Base-by-base conservation (phyloP, 2,797 vertebrate species). In the Ceyx erithaca region DNA sequence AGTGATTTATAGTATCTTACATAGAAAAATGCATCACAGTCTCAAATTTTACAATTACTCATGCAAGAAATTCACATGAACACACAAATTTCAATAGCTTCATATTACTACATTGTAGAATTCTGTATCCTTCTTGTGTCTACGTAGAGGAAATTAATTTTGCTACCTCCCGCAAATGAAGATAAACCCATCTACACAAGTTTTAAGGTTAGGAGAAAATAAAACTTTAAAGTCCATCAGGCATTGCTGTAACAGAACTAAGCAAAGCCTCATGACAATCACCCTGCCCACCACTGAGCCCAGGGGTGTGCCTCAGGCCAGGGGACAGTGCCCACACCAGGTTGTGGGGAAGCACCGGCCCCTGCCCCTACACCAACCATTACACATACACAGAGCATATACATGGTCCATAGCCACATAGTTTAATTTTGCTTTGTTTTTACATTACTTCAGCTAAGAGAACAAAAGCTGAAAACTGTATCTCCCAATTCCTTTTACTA, bases 271-370 rank as follows among this genome's bases (percentile, higher is more conserved):
- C 6, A 9, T 1, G 4, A 33, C 4, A 21, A 49, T 33, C 8
- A 14, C 8, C 6, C 2, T 41, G 12, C 23, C 23, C 33, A 31
- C 15, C 0, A 3, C 23, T 10, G 31, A 25, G 12, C 28, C 45
- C 13, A 0, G 1, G 0, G 3, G 22, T 5, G 6, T 30, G 20
- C 7, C 2, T 10, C 31, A 2, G 31, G 30, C 30, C 22, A 5
- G 1, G 2, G 80, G 28, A 46, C 28, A 7, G 33, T 5, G 43
- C 28, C 33, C 23, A 5, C 4, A 6, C 4, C 33, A 31, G 46
- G 16, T 16, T 6, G 31, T 37, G 3, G 6, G 25, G 30, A 28
- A 83, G 37, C 0, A 4, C 10, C 5, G 1, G 22, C 26, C 33
- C 17, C 1, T 1, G 22, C 26, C 33, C 17, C 2, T 1, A 41